These are phyloP conservation scores for Chrysopilus asiliformis DNA, from an alignment of 2,888 invertebrate species.

Conservation along the genomic window DNA sequence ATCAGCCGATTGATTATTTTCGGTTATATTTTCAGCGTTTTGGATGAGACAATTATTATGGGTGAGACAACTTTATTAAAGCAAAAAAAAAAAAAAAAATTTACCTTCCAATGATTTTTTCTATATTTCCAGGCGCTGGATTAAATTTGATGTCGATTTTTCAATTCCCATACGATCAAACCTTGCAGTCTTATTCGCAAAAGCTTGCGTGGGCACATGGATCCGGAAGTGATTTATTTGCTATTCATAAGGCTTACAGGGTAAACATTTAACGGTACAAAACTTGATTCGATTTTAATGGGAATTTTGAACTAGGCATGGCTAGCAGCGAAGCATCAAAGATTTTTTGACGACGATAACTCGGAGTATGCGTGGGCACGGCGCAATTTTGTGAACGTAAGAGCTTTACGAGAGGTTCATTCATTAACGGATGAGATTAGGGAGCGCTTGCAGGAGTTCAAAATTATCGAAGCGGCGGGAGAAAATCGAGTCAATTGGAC, in stretches of 20 bases:
- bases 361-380: conserved; percentile 52
- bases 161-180: conserved; percentile 54
- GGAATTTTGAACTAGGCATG: conserved; percentile 44
- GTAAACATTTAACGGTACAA: no score
- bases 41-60: conserved; percentile 77
- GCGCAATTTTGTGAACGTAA: conserved; percentile 53
- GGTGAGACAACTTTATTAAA: no score
- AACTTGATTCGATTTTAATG: conserved; percentile 4
- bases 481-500: conserved; percentile 34
- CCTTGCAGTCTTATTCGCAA: conserved; percentile 57
- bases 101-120: no score
- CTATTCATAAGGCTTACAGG: conserved; percentile 64
- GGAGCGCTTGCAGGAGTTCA: conserved; percentile 43
- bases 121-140: no score
- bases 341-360: conserved; percentile 40
- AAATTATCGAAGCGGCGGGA: conserved; percentile 43
- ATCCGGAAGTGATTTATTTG: conserved; percentile 69
- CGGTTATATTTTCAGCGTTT: conserved; percentile 71
- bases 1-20: conserved; percentile 72
- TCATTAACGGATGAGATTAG: conserved; percentile 58
- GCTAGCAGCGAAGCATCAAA: conserved; percentile 45
- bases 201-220: conserved; percentile 71
- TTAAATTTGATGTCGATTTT: conserved; percentile 72
- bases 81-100: no score
- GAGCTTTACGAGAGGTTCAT: conserved; percentile 59